Percentiles rank a stretch among this genome's conserved stretches.
Evolutionary conservation across 2,888 invertebrate genomes (phyloP).

Genomic region (Eristalis tenax): DNA sequence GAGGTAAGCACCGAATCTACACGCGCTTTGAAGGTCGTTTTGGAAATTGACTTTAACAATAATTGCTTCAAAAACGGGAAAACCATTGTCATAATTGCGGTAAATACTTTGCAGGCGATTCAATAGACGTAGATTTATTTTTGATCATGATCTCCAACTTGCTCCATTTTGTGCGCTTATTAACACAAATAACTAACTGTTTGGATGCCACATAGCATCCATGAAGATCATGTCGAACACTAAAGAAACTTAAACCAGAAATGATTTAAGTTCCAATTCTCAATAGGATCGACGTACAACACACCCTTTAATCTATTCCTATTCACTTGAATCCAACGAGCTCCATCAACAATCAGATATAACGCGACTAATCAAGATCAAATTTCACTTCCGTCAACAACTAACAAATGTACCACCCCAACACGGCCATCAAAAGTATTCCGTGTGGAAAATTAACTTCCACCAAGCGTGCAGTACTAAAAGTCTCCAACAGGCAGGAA

Average conservation of each 20-base stretch:
- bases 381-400: conserved; percentile 16
- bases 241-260: not conserved
- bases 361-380: conserved; percentile 7
- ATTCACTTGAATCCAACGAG: not conserved
- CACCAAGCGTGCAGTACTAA: not conserved
- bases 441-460: conserved; percentile 29
- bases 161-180: no score
- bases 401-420: conserved; percentile 3
- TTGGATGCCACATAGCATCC: no score
- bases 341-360: conserved; percentile 17
- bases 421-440: conserved; percentile 5
- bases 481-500: conserved; percentile 41
- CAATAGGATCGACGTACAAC: not conserved
- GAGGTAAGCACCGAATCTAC: no score
- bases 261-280: not conserved
- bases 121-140: no score
- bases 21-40: no score
- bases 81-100: no score
- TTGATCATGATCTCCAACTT: no score
- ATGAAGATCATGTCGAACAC: no score
- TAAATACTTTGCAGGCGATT: no score
- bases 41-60: no score
- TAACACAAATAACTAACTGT: no score
- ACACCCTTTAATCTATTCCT: not conserved
- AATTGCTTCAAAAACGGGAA: no score